Percentiles rank a stretch among this genome's conserved stretches.
These are phyloP conservation scores for Scaptomyza caliginosa DNA, from an alignment of 2,888 invertebrate species.

Conservation along the genomic window DNA sequence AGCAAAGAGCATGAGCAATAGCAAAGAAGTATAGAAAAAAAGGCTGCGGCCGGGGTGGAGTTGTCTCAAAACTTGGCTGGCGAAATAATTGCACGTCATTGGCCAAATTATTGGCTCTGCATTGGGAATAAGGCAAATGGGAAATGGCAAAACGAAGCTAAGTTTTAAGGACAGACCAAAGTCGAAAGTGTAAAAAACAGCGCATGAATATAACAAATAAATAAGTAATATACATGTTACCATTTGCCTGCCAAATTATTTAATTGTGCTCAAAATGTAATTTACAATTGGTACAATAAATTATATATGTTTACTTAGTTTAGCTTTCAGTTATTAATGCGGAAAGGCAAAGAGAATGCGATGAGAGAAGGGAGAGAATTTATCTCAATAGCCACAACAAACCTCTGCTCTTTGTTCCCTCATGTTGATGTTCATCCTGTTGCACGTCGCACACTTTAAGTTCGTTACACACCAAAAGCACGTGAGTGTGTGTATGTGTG, in stretches of 20 bases:
- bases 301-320: too few species aligned
- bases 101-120: conserved; percentile 69
- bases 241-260: too few species aligned
- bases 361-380: too few species aligned
- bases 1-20: neutral
- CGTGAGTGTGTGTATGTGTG: conserved; percentile 3
- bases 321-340: too few species aligned
- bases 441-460: conserved; percentile 20
- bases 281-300: too few species aligned
- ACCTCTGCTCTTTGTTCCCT: neutral
- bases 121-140: conserved; percentile 10
- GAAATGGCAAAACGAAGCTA: conserved; percentile 4
- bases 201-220: neutral
- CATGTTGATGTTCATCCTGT: conserved; percentile 8
- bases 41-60: neutral
- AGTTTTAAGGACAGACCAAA: neutral
- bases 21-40: neutral
- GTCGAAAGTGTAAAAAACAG: neutral
- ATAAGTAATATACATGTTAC: too few species aligned
- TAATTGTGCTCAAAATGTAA: too few species aligned
- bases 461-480: conserved; percentile 34
- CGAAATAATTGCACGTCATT: conserved; percentile 76
- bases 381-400: too few species aligned
- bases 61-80: conserved; percentile 60
- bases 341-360: too few species aligned